These are phyloP conservation scores for Triops longicaudatus DNA, from an alignment of 1,140 invertebrate species.

Conservation along the genomic window DNA sequence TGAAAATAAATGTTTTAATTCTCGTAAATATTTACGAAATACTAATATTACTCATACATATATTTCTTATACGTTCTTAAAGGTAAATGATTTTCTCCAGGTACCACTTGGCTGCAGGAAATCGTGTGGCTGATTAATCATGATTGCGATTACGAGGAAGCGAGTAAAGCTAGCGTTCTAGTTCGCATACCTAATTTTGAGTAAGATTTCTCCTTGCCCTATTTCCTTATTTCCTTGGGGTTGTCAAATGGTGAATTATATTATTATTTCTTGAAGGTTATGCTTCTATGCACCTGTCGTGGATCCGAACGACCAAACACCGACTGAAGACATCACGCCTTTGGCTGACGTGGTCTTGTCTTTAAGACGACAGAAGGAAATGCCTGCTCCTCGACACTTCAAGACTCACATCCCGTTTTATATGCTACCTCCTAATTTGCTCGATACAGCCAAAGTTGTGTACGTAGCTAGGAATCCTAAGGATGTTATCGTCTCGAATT, in stretches of 20 bases:
- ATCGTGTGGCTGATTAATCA: neutral
- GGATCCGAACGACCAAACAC: too few species aligned
- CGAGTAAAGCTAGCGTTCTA: slow-evolving; percentile 46
- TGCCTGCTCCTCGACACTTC: slow-evolving; percentile 42
- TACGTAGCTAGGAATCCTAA: slow-evolving; percentile 75
- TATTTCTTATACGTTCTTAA: too few species aligned
- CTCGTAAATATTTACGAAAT: too few species aligned
- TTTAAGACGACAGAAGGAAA: slow-evolving; percentile 56
- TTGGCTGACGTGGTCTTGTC: slow-evolving; percentile 32
- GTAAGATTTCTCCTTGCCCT: too few species aligned
- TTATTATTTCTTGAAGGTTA: neutral
- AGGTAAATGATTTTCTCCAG: too few species aligned
- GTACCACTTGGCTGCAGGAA: neutral
- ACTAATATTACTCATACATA: too few species aligned
- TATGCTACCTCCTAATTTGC: slow-evolving; percentile 37
- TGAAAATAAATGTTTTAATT: too few species aligned
- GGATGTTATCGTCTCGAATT: slow-evolving; percentile 75
- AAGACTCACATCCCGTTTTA: slow-evolving; percentile 43
- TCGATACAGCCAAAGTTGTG: slow-evolving; percentile 37
- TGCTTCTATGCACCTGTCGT: too few species aligned
- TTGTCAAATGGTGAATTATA: too few species aligned
- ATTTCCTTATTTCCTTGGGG: too few species aligned
- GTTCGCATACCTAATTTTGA: slow-evolving; percentile 65
- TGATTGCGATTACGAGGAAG: slow-evolving; percentile 33
- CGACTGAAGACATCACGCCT: too few species aligned